Conservation (phyloP, 2,888 invertebrate genomes). For the Drosophila neotestacea region DNA sequence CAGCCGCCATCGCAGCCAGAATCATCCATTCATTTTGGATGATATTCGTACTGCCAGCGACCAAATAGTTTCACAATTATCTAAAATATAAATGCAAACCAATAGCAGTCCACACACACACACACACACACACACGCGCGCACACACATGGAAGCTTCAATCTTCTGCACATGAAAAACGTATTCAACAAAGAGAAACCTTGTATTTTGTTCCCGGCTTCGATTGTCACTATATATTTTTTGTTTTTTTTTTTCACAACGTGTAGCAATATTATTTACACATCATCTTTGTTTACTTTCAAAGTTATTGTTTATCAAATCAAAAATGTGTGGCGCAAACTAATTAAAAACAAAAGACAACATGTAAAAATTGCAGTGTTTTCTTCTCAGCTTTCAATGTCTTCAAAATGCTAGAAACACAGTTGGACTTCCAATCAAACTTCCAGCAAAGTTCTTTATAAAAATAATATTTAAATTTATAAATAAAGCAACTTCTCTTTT, state of each 20-base stretch:
- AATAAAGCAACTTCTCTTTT: neutral
- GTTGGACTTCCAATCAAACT: neutral
- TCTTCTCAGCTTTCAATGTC: constrained; percentile 9
- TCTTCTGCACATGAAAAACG: constrained; percentile 1
- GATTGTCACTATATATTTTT: constrained; percentile 10
- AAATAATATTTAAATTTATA: too few relatives aligned
- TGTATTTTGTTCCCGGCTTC: constrained; percentile 36
- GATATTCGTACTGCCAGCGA: constrained; percentile 40
- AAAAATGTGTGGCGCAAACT: constrained; percentile 35
- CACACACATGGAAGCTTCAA: neutral
- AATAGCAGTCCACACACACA: constrained; percentile 15
- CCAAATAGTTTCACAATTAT: neutral
- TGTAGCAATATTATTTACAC: constrained; percentile 1
- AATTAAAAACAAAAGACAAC: constrained; percentile 18
- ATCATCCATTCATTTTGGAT: constrained; percentile 2
- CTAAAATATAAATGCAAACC: neutral
- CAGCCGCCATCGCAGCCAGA: constrained; percentile 12
- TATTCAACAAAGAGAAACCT: constrained; percentile 25
- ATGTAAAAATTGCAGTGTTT: constrained; percentile 32
- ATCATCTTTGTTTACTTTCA: constrained; percentile 21
- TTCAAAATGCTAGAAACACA: constrained; percentile 1
- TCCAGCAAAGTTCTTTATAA: too few relatives aligned
- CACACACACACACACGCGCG: constrained; percentile 5
- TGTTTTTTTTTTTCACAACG: constrained; percentile 9
- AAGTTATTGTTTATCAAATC: constrained; percentile 30